A percentile compares a stretch with the other conserved stretches of the same genome.
These are phyloP conservation scores for Meloe dianella DNA, from an alignment of 2,888 invertebrate species.

Conservation along the genomic window DNA sequence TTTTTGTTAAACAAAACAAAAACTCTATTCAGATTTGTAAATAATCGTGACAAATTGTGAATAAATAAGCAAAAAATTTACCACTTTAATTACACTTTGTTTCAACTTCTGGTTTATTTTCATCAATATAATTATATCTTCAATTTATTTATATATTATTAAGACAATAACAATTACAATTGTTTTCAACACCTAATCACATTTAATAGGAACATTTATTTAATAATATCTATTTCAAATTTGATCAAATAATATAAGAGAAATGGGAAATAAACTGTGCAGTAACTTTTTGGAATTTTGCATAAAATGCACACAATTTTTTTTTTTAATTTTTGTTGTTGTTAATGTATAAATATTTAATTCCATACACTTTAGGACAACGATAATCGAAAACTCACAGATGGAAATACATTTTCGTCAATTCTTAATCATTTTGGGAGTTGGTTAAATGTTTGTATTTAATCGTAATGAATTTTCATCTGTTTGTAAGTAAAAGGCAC, in stretches of 20 bases:
- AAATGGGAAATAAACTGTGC: slow-evolving; percentile 11
- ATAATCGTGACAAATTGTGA: not conserved
- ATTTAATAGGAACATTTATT: slow-evolving; percentile 52
- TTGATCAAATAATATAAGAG: not conserved
- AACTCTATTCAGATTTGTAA: not conserved
- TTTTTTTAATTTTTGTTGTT: not conserved
- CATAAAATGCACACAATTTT: slow-evolving; percentile 13
- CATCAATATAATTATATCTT: slow-evolving; percentile 4
- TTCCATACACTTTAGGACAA: slow-evolving; percentile 26
- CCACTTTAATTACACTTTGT: not conserved
- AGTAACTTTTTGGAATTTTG: not conserved
- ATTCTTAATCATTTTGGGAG: too few relatives aligned
- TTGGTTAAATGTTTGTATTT: too few relatives aligned
- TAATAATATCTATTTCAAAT: slow-evolving; percentile 37
- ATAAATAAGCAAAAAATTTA: not conserved
- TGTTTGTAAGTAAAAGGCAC: slow-evolving; percentile 40
- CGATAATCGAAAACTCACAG: slow-evolving; percentile 14
- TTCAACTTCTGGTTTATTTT: not conserved
- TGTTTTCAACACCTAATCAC: slow-evolving; percentile 46
- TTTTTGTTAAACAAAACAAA: slow-evolving; percentile 22
- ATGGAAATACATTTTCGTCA: slow-evolving; percentile 31
- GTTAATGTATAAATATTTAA: not conserved
- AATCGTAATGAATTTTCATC: slow-evolving; percentile 37
- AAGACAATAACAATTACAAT: slow-evolving; percentile 33
- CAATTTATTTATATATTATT: slow-evolving; percentile 20